Evolutionary conservation across 1,140 invertebrate species (phyloP), one percentile per base, ranked within the genome.

Genomic region (Sarcophaga bullata): DNA sequence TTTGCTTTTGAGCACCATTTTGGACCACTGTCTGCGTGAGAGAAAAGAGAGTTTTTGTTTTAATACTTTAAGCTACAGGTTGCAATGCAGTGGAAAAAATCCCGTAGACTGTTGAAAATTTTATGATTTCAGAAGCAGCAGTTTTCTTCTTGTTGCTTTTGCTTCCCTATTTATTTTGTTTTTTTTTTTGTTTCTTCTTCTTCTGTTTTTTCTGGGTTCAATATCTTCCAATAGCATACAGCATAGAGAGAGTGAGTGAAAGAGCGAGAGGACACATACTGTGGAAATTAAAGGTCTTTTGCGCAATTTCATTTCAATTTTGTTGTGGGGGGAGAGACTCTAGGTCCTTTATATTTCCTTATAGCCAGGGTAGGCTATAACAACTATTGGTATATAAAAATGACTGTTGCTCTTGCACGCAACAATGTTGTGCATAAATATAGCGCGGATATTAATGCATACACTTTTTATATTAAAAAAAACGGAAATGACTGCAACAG

Each of bases 291-390:
- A 19, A 68, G 6, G 25, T 37, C 62, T 19, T 68, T 68, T 68
- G 62, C 62, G 62, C 62, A 68, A 68, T 68, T 68, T 68, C 62
- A 68, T 68, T 68, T 68, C 62, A 68, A 19, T 68, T 68, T 37
- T 68, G 19, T 19, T 68, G 17, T 19, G 19, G n/a, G n/a, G 19
- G 17, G 4, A 37, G 25, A 37, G 25, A 37, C 4, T 37, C 25
- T 37, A 37, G 25, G 25, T 37, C 25, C 25, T 37, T 37, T 37
- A 37, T 37, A 37, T 37, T 37, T 37, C 25, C 25, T 37, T 37
- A 37, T 37, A 37, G 25, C 25, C 25, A 37, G 25, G 25, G 25
- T 37, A 37, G 25, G 4, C 25, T 37, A 37, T 37, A 37, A 1
- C 25, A 37, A 37, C 1, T 37, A 2, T 37, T 37, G 25, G 4